phyloP scores from a whole-genome alignment of 1,140 invertebrate species.

The Chlorops oryzae region DNA sequence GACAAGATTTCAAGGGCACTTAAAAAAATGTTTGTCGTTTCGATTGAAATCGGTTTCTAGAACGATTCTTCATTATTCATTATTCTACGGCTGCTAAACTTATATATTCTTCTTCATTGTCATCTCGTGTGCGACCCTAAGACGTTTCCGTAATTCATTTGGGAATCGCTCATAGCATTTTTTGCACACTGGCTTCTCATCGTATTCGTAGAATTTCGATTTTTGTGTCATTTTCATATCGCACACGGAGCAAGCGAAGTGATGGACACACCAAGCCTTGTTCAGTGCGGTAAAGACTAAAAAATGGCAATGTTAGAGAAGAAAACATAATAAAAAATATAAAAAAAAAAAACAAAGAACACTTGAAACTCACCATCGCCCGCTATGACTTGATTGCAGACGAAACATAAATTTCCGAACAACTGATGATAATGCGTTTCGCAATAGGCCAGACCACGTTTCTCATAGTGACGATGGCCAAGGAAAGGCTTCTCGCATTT shows the following conservation, averaged over 20 bases:
- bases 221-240: slow-evolving; percentile 97
- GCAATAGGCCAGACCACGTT: slow-evolving; percentile 97
- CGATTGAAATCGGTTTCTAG: too few species aligned
- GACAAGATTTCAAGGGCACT: too few species aligned
- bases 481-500: slow-evolving; percentile 99
- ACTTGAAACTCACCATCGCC: slow-evolving; percentile 77
- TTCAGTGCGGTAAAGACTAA: slow-evolving; percentile 96
- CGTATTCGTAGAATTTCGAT: slow-evolving; percentile 99
- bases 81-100: too few species aligned
- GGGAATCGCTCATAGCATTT: slow-evolving; percentile 98
- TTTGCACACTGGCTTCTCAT: slow-evolving; percentile 97
- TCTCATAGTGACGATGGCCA: slow-evolving; percentile 98
- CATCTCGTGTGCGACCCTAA: slow-evolving; percentile 71
- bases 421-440: slow-evolving; percentile 99
- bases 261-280: slow-evolving; percentile 99
- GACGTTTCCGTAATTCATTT: slow-evolving; percentile 82
- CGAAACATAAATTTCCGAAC: slow-evolving; percentile 97
- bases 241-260: slow-evolving; percentile 98
- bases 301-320: slow-evolving; percentile 38
- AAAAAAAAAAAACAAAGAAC: neutral
- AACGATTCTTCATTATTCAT: too few species aligned
- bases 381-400: slow-evolving; percentile 96
- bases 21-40: too few species aligned
- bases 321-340: slow-evolving; percentile 7
- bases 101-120: slow-evolving; percentile 49